Percentiles rank a stretch among this genome's conserved stretches.
These are phyloP conservation scores for Metopolophium dirhodum DNA, from an alignment of 1,140 invertebrate species.

Conservation along the genomic window DNA sequence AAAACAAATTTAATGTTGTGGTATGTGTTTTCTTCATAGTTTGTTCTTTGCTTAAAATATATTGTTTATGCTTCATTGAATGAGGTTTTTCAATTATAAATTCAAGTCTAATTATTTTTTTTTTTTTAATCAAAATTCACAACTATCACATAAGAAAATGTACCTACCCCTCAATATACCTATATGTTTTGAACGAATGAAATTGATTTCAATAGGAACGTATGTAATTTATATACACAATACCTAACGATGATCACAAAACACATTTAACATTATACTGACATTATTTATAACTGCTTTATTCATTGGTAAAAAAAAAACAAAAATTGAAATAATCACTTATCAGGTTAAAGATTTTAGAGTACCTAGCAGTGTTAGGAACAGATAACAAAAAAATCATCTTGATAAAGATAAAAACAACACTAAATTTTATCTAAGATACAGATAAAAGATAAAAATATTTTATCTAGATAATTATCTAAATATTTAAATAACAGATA, in stretches of 20 bases:
- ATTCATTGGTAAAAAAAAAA: not conserved
- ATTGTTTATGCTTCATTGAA: not conserved
- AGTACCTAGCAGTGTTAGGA: too few species aligned
- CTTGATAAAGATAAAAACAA: too few species aligned
- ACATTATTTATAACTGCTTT: not conserved
- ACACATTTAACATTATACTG: not conserved
- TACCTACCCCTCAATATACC: not conserved
- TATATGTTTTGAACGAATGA: not conserved
- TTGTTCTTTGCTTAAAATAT: not conserved
- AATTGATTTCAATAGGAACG: not conserved
- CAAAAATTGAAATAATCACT: not conserved
- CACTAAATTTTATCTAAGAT: too few species aligned
- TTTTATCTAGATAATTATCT: too few species aligned
- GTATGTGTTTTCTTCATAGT: not conserved
- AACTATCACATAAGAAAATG: not conserved
- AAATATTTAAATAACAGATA: too few species aligned
- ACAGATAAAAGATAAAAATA: too few species aligned
- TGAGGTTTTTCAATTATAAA: not conserved
- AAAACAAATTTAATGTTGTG: not conserved
- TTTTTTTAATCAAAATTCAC: not conserved
- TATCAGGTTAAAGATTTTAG: not conserved
- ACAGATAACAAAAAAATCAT: too few species aligned
- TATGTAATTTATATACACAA: not conserved
- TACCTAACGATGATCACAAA: not conserved
- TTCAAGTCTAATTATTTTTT: conserved; percentile 6